Conservation (phyloP, 2,113 vertebrate species). For the Eulemur macaco region DNA sequence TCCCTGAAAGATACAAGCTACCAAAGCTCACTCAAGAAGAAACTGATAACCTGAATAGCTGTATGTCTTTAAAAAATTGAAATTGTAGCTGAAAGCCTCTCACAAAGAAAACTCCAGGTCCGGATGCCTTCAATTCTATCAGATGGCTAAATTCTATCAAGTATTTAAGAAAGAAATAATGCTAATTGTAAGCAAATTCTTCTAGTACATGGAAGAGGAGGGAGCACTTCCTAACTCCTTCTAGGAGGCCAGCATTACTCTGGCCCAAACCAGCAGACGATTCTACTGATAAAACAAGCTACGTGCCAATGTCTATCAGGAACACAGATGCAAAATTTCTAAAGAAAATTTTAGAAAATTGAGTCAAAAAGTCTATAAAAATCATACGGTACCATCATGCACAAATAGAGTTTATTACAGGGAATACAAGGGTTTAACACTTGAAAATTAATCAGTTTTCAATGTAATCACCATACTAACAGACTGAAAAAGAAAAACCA, state of each 20-base stretch:
- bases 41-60: neutral
- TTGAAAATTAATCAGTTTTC: neutral
- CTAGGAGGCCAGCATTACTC: neutral
- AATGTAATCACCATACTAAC: neutral
- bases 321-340: neutral
- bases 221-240: neutral
- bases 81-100: neutral
- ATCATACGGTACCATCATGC: neutral
- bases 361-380: neutral
- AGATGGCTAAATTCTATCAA: neutral
- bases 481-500: neutral
- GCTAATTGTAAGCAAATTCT: neutral
- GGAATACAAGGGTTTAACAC: neutral
- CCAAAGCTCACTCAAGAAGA: neutral
- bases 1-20: neutral
- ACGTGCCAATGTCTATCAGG: neutral
- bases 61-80: neutral
- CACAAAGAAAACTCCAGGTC: neutral
- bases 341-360: neutral
- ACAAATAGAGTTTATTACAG: neutral
- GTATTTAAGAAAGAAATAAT: neutral
- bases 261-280: neutral
- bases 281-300: neutral
- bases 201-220: neutral
- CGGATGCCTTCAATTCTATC: neutral